phyloP scores from a whole-genome alignment of 2,797 vertebrate genomes.

The Sebastes taczanowskii region DNA sequence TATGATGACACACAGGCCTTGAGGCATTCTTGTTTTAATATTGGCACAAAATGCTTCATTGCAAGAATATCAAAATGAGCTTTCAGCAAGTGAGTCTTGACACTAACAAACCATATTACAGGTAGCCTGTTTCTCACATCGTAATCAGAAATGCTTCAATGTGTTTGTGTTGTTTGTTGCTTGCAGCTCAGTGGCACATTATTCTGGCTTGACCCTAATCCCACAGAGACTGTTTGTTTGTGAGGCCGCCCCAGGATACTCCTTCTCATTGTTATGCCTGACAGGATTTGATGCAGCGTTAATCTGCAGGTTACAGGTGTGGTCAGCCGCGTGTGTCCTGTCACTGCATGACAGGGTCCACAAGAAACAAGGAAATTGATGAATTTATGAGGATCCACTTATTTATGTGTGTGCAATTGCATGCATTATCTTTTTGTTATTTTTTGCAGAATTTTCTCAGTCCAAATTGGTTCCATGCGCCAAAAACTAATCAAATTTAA shows the following conservation, averaged over 20 bases:
- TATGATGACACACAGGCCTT: conserved; percentile 28
- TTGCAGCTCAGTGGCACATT: conserved; percentile 51
- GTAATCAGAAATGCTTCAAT: not conserved
- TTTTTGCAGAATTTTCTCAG: not conserved
- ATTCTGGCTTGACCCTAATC: conserved; percentile 80
- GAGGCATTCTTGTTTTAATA: not conserved
- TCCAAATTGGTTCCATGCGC: not conserved
- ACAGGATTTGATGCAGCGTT: conserved; percentile 22
- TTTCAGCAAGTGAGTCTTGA: not conserved
- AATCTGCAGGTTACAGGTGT: conserved; percentile 64
- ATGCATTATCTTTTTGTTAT: too few relatives aligned
- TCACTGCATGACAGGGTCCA: not conserved
- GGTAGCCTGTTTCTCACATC: not conserved
- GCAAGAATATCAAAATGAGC: not conserved
- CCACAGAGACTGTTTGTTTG: conserved; percentile 43
- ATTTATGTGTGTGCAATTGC: not conserved
- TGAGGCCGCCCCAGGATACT: conserved; percentile 10
- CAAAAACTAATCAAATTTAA: not conserved
- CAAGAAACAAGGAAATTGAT: not conserved
- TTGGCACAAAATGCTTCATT: not conserved
- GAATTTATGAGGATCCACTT: not conserved
- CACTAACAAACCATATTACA: not conserved
- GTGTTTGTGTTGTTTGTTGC: conserved; percentile 30
- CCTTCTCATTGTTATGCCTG: conserved; percentile 51
- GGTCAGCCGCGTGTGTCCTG: not conserved